Evolutionary conservation across 2,888 invertebrate genomes (phyloP), one percentile per base, ranked within the genome.

Genomic region (Ormyrus nitidulus): DNA sequence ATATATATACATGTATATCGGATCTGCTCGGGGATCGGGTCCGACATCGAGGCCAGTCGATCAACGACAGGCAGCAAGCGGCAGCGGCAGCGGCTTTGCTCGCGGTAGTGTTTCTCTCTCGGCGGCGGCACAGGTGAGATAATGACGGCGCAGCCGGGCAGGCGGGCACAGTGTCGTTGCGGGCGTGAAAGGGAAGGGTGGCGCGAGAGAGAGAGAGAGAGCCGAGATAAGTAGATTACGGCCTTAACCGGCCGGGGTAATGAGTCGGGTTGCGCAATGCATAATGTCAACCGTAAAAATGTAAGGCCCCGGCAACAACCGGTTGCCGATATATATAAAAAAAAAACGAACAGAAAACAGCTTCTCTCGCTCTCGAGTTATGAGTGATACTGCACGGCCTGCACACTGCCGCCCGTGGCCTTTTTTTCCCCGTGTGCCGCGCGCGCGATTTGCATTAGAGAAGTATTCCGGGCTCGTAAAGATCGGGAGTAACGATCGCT

Each of bases 101-200:
- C 19, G 8, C 46, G 48, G 62, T 56, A 46, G 62, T 62, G 7
- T 65, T 10, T 34, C 62, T 65, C 49, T 13, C 19, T 19, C 19
- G 48, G 44, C 44, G n/a, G 61, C 54, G 19, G 65, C 58, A 44
- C 76, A 76, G 76, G 76, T 76, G 76, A 76, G 69, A 76, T 76
- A 76, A 76, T 76, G 76, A 76, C 54, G 48, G 46, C 49, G 59
- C 59, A 10, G n/a, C n/a, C 6, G 19, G 19, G 19, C 19, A 19
- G 19, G 19, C 64, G 13, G 5, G 46, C 13, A 48, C 51, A 53
- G 71, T 62, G 62, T 62, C 58, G 72, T 61, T 61, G 73, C 51
- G 44, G 53, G 69, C 76, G 68, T 76, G 76, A 76, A 76, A 76
- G 76, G 76, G 76, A 75, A 75, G 75, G 68, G 68, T 75, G 70